phyloP scores from a whole-genome alignment of 2,888 invertebrate species.

The Eupeodes latifasciatus region DNA sequence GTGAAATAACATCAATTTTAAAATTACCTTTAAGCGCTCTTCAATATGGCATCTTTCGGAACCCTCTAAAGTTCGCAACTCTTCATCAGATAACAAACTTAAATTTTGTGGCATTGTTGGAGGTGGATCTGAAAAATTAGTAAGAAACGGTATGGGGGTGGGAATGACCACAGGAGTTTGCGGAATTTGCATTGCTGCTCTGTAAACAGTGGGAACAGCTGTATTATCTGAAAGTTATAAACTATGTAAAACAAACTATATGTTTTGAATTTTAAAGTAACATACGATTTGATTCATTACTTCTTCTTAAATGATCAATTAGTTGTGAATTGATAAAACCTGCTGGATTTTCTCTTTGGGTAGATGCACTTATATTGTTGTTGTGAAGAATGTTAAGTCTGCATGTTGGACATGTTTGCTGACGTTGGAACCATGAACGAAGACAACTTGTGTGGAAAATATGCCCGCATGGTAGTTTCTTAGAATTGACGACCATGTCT shows the following conservation, averaged over 20 bases:
- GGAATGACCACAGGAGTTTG: conserved; percentile 84
- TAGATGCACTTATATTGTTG: conserved; percentile 81
- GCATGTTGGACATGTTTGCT: conserved; percentile 99
- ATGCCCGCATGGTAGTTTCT: conserved; percentile 99
- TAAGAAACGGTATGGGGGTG: conserved; percentile 86
- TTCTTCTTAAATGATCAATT: conserved; percentile 69
- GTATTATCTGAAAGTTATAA: conserved; percentile 11
- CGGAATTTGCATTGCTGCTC: conserved; percentile 79
- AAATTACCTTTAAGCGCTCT: conserved; percentile 90
- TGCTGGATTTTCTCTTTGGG: conserved; percentile 77
- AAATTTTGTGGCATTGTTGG: conserved; percentile 92
- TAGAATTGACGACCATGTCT: conserved; percentile 90
- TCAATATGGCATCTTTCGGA: conserved; percentile 94
- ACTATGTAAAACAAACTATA: background rate
- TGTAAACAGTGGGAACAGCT: conserved; percentile 2
- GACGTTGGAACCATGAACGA: conserved; percentile 99
- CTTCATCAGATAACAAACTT: conserved; percentile 91
- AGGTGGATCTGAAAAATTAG: conserved; percentile 86
- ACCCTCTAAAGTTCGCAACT: conserved; percentile 95
- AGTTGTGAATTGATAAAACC: conserved; percentile 77
- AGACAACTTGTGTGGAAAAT: conserved; percentile 99
- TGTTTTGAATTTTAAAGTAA: background rate
- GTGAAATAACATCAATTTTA: too few species aligned
- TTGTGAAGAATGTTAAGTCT: conserved; percentile 92
- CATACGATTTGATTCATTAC: conserved; percentile 48